Evolutionary conservation across 2,888 invertebrate species (phyloP).

Genomic region (Troglohyphantes excavatus): DNA sequence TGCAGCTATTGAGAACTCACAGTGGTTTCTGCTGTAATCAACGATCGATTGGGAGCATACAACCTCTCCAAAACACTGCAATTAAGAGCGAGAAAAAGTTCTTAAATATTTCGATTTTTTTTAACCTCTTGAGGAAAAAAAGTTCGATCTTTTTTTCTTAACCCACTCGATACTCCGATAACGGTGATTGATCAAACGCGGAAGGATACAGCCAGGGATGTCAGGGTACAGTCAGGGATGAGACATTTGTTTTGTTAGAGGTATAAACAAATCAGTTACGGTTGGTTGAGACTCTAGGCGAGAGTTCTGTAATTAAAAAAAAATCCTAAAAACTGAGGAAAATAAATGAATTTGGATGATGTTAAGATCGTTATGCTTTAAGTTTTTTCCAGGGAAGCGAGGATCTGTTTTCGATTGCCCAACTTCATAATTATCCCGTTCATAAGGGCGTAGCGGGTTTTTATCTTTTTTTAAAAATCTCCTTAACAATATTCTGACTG

Average conservation of each 20-base stretch:
- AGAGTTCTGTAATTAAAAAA: slow-evolving; percentile 70
- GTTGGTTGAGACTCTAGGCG: slow-evolving; percentile 20
- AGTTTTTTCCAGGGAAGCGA: slow-evolving; percentile 53
- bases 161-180: slow-evolving; percentile 59
- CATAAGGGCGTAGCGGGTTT: slow-evolving; percentile 58
- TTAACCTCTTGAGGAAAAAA: background rate
- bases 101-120: background rate
- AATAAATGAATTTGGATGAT: slow-evolving; percentile 73
- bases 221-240: slow-evolving; percentile 26
- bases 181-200: slow-evolving; percentile 68
- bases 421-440: slow-evolving; percentile 70
- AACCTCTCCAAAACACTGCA: slow-evolving; percentile 21
- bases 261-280: slow-evolving; percentile 77
- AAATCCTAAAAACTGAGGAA: slow-evolving; percentile 33
- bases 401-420: slow-evolving; percentile 72
- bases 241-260: slow-evolving; percentile 52
- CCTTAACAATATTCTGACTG: slow-evolving; percentile 21
- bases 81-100: slow-evolving; percentile 66
- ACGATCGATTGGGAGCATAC: slow-evolving; percentile 39
- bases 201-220: slow-evolving; percentile 55
- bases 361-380: slow-evolving; percentile 46
- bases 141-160: slow-evolving; percentile 36
- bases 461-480: slow-evolving; percentile 42
- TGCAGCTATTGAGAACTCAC: slow-evolving; percentile 60
- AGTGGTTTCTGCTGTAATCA: slow-evolving; percentile 69